A percentile compares a stretch with the other conserved stretches of the same genome.
These are phyloP conservation scores for Notodromas monacha DNA, from an alignment of 2,888 invertebrate species.

Conservation along the genomic window DNA sequence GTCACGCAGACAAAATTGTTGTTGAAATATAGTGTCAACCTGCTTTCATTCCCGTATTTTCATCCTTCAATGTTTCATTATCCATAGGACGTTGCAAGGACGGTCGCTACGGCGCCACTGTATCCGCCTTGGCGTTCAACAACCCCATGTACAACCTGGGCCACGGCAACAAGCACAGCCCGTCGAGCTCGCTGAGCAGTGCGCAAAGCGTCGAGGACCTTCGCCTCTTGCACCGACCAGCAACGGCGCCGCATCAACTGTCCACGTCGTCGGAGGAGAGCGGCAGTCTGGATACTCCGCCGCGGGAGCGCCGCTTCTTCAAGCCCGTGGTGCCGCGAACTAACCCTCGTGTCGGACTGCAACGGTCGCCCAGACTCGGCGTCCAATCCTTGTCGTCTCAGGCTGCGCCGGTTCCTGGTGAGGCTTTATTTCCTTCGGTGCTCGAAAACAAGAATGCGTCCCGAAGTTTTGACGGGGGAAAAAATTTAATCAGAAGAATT, in stretches of 20 bases:
- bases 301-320: constrained; percentile 10
- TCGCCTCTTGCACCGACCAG: neutral
- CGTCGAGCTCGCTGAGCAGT: constrained; percentile 8
- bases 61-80: too few species aligned
- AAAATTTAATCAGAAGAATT: too few species aligned
- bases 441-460: too few species aligned
- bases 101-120: neutral
- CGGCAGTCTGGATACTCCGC: constrained; percentile 10
- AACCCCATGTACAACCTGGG: constrained; percentile 12
- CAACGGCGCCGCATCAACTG: constrained; percentile 2
- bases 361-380: neutral
- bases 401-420: neutral
- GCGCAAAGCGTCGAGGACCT: constrained; percentile 6
- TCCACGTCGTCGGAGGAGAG: constrained; percentile 7
- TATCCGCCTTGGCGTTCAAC: constrained; percentile 1
- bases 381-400: neutral
- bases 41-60: too few species aligned
- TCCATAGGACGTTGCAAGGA: too few species aligned
- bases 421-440: too few species aligned
- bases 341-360: constrained; percentile 10
- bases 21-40: too few species aligned
- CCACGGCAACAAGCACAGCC: constrained; percentile 15
- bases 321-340: constrained; percentile 12
- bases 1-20: too few species aligned
- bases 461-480: too few species aligned